A percentile compares a stretch with the other conserved stretches of the same genome.
These are phyloP conservation scores for Pararge aegeria DNA, from an alignment of 1,140 invertebrate genomes.

Conservation along the genomic window DNA sequence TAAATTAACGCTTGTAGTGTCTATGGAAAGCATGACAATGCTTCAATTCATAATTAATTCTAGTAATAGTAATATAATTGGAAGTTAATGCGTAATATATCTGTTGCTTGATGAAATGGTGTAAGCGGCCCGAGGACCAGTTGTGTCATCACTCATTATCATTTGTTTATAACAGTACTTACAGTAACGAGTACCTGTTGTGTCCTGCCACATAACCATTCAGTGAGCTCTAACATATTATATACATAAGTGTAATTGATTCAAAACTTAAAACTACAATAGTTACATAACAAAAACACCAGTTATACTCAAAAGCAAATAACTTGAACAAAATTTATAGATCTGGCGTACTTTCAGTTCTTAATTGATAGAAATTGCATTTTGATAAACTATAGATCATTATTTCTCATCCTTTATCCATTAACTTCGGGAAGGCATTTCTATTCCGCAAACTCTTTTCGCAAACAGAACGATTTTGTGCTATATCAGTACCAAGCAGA, in stretches of 20 bases:
- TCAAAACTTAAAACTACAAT: no score
- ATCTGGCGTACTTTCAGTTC: no score
- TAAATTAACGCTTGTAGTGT: slow-evolving; percentile 74
- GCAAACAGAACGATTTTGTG: no score
- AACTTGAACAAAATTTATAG: no score
- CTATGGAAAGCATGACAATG: slow-evolving; percentile 66
- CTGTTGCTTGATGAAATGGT: slow-evolving; percentile 53
- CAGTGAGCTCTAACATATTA: slow-evolving; percentile 21
- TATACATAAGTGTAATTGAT: background rate
- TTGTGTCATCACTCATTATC: slow-evolving; percentile 40
- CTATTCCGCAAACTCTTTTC: no score
- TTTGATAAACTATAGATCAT: no score
- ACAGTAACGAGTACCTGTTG: background rate
- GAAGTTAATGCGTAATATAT: slow-evolving; percentile 54
- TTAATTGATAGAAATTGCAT: no score
- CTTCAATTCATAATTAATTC: slow-evolving; percentile 58
- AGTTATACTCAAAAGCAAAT: no score
- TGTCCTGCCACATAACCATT: slow-evolving; percentile 26
- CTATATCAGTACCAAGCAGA: no score
- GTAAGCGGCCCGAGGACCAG: slow-evolving; percentile 44
- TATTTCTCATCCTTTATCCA: no score
- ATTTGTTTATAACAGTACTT: slow-evolving; percentile 10
- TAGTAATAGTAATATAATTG: slow-evolving; percentile 49
- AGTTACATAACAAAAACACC: no score
- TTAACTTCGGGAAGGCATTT: no score